A percentile compares a stretch with the other conserved stretches of the same genome.
phyloP scores from a whole-genome alignment of 2,797 vertebrate species.

The Lutjanus campechanus region DNA sequence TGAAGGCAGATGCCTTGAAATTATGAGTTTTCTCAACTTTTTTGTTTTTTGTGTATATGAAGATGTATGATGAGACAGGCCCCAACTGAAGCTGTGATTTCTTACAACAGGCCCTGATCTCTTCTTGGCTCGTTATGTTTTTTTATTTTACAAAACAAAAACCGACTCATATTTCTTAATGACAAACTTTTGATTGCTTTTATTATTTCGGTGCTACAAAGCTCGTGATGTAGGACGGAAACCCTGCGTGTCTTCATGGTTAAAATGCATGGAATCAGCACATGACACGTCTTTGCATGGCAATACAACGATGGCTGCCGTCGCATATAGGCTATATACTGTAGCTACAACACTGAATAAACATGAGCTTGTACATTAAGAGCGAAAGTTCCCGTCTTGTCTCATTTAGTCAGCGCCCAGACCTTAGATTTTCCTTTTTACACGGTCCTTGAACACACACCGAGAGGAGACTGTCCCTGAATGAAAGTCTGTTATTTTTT shows the following conservation, averaged over 20 bases:
- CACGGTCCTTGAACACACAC: slow-evolving; percentile 44
- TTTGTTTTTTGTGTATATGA: too few species aligned
- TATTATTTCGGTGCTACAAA: slow-evolving; percentile 77
- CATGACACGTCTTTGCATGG: slow-evolving; percentile 75
- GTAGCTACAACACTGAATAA: slow-evolving; percentile 79
- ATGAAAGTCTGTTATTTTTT: slow-evolving; percentile 55
- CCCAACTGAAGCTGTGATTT: slow-evolving; percentile 2
- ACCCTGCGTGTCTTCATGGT: slow-evolving; percentile 58
- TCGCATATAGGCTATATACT: slow-evolving; percentile 70
- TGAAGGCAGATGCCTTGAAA: too few species aligned
- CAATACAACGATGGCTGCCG: slow-evolving; percentile 77
- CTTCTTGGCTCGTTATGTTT: slow-evolving; percentile 8
- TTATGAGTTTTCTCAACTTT: too few species aligned
- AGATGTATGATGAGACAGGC: slow-evolving; percentile 24
- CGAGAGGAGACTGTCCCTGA: slow-evolving; percentile 72
- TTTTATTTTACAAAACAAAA: slow-evolving; percentile 47
- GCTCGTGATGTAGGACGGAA: slow-evolving; percentile 72
- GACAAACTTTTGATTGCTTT: slow-evolving; percentile 77
- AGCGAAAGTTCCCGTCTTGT: slow-evolving; percentile 47
- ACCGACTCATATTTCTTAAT: slow-evolving; percentile 66
- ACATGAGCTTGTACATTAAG: slow-evolving; percentile 77
- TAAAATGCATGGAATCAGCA: slow-evolving; percentile 77
- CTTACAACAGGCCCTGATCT: slow-evolving; percentile 23
- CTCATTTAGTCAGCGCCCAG: slow-evolving; percentile 32
- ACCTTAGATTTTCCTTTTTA: slow-evolving; percentile 28